Percentiles rank a stretch among this genome's conserved stretches.
These are phyloP conservation scores for Carpatolechia fugitivella DNA, from an alignment of 2,888 invertebrate genomes.

Conservation along the genomic window DNA sequence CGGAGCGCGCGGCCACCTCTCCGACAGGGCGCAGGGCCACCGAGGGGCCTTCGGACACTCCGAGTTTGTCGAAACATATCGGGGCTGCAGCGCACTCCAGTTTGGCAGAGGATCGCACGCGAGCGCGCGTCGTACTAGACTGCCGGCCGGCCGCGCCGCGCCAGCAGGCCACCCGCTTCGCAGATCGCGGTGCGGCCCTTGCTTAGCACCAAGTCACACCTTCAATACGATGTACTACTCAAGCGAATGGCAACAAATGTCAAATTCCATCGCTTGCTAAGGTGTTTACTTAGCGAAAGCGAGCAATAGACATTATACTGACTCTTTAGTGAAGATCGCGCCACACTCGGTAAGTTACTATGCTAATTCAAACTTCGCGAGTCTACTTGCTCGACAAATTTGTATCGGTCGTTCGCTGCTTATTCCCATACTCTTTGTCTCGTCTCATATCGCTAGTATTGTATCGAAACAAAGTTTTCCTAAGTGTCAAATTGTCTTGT, in stretches of 20 bases:
- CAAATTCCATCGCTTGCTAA: background rate
- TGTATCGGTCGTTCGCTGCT: too few species aligned
- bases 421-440: too few species aligned
- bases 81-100: constrained; percentile 75
- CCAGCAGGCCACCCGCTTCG: constrained; percentile 47
- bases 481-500: background rate
- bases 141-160: constrained; percentile 48
- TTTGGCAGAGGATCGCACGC: constrained; percentile 67
- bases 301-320: background rate
- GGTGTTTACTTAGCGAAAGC: background rate
- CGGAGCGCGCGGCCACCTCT: constrained; percentile 62
- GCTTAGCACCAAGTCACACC: background rate
- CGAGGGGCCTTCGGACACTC: constrained; percentile 60
- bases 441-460: too few species aligned
- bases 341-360: constrained; percentile 33
- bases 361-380: constrained; percentile 62
- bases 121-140: constrained; percentile 66
- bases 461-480: too few species aligned
- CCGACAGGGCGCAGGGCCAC: constrained; percentile 62
- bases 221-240: background rate
- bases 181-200: background rate
- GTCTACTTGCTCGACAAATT: constrained; percentile 13
- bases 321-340: background rate
- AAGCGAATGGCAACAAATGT: too few species aligned
- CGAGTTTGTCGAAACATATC: constrained; percentile 75